phyloP scores from a whole-genome alignment of 2,113 vertebrate species.

The Dascyllus trimaculatus region DNA sequence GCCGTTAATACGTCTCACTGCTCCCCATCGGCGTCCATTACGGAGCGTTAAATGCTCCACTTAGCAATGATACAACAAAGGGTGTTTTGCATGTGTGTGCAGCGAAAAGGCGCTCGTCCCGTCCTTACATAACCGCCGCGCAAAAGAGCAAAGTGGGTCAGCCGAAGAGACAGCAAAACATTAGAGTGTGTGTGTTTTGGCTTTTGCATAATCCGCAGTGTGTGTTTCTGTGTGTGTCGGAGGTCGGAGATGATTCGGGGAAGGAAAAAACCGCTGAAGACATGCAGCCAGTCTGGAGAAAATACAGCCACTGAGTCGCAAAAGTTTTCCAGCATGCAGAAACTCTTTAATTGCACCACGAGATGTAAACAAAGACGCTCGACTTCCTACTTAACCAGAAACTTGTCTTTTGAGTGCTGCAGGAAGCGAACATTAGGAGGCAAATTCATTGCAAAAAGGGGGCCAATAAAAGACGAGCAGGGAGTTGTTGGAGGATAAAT shows the following conservation, averaged over 20 bases:
- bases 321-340: conserved; percentile 8
- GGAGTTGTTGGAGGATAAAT: background rate
- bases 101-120: conserved; percentile 10
- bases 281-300: conserved; percentile 25
- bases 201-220: conserved; percentile 11
- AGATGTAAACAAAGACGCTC: conserved; percentile 2
- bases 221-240: conserved; percentile 24
- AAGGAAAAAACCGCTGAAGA: conserved; percentile 31
- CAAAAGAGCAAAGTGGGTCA: conserved; percentile 47
- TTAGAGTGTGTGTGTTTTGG: conserved; percentile 29
- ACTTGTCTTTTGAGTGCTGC: background rate
- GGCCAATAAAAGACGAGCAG: background rate
- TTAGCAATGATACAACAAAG: conserved; percentile 28
- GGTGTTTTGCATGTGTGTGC: conserved; percentile 9
- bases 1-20: conserved; percentile 25
- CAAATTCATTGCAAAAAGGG: background rate
- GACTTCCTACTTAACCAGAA: conserved; percentile 13
- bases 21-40: conserved; percentile 7
- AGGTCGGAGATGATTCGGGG: conserved; percentile 43
- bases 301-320: conserved; percentile 21
- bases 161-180: conserved; percentile 21
- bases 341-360: conserved; percentile 30
- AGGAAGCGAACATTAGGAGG: background rate
- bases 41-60: conserved; percentile 32
- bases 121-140: conserved; percentile 55